Base-by-base conservation (phyloP, 2,888 invertebrate species). In the Hypolimnas misippus region DNA sequence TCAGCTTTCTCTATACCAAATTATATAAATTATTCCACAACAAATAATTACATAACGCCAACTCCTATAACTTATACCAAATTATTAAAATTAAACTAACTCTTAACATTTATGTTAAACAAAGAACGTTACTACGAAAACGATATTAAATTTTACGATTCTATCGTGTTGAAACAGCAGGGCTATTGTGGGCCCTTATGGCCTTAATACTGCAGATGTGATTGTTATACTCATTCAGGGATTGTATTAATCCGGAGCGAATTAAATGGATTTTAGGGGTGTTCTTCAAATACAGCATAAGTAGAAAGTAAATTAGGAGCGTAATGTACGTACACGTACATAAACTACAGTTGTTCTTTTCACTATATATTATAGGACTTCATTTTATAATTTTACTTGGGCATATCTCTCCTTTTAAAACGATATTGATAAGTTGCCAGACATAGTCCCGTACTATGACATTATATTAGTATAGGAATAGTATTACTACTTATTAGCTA, bases 61-160 rank as follows among this genome's bases (percentile, higher is more conserved):
- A 29, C 44, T 56, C 68, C 61, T 54, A 33, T 66, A 21, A 50
- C 61, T 70, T 73, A 59, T 17, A 66, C 54, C 68, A 31, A 51
- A 60, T 52, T 61, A 66, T 69, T 59, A 63, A 61, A 69, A 68
- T 70, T 66, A 66, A 70, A 65, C 62, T 53, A 57, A 63, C 56
- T 66, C 60, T 62, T 61, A 72, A 76, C 73, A 71, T 78, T 75
- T 53, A 59, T 35, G 71, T 73, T 72, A 73, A 78, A 79, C 80
- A 76, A 76, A 76, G 76, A 76, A 21, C 19, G 76, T 76, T 70
- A 79, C 80, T 77, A 68, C 78, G 81, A 86, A 84, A 82, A 74
- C 74, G 75, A 76, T 83, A 83, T 49, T 14, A 76, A 82, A 74
- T 76, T 86, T 87, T 79, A 88, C 79, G 81, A 78, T 75, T 72